Evolutionary conservation across 2,113 vertebrate species (phyloP), one percentile per base, ranked within the genome.

Genomic region (Scalopus aquaticus): DNA sequence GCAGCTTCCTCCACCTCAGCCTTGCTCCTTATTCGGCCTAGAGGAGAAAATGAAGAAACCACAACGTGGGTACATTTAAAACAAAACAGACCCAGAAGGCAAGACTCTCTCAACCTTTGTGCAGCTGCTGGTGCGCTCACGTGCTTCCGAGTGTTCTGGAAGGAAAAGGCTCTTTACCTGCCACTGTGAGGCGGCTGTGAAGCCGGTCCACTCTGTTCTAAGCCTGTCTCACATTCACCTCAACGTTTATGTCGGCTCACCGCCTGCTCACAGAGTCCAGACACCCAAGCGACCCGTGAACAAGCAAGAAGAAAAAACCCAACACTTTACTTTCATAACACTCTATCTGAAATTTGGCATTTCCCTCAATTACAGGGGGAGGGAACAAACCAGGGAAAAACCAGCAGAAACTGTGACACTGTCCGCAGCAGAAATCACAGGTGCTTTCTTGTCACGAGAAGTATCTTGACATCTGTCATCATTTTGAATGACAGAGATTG

Each of bases 21-120:
- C 97, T 99, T 99, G 97, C 97, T 99, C 95, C 99, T 98, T 95
- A 99, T 99, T 16, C 99, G 99, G 82, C 99, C 99, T 98, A 8
- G 9, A 77, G 19, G 46, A 69, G 37, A 49, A 56, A 56, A 62
- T 9, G 46, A 56, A 78, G 35, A 87, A 51, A 73, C 42, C 56
- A 86, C n/a, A 49, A 32, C 15, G 56, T 1, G 42, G 28, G 35
- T 20, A 88, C 12, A 69, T 58, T 79, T 56, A 56, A 51, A 88
- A 88, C 49, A 49, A 67, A 82, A 84, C 16, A 46, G 56, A 67
- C 44, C 49, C 39, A 56, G 17, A 70, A 64, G 17, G 19, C 60
- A 46, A 11, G 19, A 69, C 32, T 56, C 74, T 54, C 54, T 58
- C 69, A 54, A 56, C 19, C 54, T 56, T 12, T 13, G 20, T 30